Percentiles rank a stretch among this genome's conserved stretches.
Conservation (phyloP, 2,888 invertebrate genomes). For the Slavum lentiscoides region DNA sequence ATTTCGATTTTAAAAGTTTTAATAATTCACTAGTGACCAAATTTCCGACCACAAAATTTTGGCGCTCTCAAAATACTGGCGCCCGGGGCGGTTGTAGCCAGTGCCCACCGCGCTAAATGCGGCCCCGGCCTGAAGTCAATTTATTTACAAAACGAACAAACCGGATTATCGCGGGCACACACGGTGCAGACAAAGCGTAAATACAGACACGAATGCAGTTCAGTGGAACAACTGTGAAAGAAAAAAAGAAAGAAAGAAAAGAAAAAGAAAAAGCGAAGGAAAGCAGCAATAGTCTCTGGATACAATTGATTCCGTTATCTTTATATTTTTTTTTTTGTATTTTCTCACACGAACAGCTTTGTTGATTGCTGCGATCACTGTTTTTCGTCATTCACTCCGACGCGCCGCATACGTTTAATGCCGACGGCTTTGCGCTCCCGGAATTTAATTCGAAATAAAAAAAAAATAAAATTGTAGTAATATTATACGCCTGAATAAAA, state of each 20-base stretch:
- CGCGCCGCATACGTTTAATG: slow-evolving; percentile 14
- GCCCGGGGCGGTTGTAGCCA: too few species aligned
- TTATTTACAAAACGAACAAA: neutral
- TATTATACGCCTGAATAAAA: slow-evolving; percentile 10
- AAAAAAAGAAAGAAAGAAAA: too few species aligned
- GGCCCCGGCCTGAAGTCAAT: neutral
- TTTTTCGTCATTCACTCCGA: neutral
- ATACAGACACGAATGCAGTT: neutral
- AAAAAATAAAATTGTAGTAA: neutral
- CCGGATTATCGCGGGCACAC: neutral
- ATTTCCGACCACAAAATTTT: too few species aligned
- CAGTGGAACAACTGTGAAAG: neutral
- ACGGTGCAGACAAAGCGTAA: neutral
- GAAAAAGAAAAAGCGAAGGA: neutral
- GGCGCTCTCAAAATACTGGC: too few species aligned
- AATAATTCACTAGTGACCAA: too few species aligned
- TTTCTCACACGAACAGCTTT: slow-evolving; percentile 22
- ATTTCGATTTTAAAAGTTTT: too few species aligned
- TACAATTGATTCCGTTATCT: slow-evolving; percentile 33
- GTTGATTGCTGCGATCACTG: slow-evolving; percentile 36
- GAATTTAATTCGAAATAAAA: slow-evolving; percentile 46
- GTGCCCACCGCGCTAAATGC: too few species aligned
- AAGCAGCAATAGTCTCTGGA: neutral
- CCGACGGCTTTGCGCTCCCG: neutral
- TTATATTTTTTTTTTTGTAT: slow-evolving; percentile 27